phyloP scores from a whole-genome alignment of 2,888 invertebrate species.

The Machimus atricapillus region DNA sequence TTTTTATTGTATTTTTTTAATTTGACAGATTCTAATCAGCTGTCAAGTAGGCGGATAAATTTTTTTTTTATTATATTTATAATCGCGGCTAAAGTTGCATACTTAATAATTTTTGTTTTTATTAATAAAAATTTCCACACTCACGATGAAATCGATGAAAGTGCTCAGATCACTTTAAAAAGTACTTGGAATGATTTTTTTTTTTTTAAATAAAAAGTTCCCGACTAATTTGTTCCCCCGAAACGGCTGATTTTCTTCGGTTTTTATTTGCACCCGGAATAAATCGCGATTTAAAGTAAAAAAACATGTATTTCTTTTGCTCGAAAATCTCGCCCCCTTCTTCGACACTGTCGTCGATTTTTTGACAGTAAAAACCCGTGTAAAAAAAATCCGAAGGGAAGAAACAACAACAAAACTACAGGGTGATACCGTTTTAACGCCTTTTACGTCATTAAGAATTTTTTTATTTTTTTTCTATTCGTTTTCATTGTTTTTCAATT shows the following conservation, averaged over 20 bases:
- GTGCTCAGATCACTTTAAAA: neutral
- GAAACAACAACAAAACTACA: too few relatives aligned
- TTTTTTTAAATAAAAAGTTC: too few relatives aligned
- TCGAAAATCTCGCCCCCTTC: neutral
- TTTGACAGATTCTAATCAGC: slow-evolving; percentile 13
- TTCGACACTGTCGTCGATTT: neutral
- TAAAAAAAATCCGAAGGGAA: too few relatives aligned
- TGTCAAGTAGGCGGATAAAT: neutral
- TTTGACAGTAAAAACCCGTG: neutral
- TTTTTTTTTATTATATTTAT: too few relatives aligned
- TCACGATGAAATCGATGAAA: neutral
- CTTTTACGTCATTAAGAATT: too few relatives aligned
- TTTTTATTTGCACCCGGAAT: too few relatives aligned
- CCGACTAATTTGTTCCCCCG: neutral
- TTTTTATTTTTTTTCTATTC: too few relatives aligned
- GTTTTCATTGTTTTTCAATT: too few relatives aligned
- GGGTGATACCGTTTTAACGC: too few relatives aligned
- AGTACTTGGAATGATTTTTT: too few relatives aligned
- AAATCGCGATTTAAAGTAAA: neutral
- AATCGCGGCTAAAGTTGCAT: neutral
- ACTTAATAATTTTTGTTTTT: neutral
- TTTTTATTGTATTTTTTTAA: neutral
- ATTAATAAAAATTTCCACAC: neutral
- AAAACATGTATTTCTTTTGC: neutral
- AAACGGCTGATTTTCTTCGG: neutral